Evolutionary conservation across 64 coral and sea anemone genomes (phyloP).

Genomic region (Platygyra sinensis): DNA sequence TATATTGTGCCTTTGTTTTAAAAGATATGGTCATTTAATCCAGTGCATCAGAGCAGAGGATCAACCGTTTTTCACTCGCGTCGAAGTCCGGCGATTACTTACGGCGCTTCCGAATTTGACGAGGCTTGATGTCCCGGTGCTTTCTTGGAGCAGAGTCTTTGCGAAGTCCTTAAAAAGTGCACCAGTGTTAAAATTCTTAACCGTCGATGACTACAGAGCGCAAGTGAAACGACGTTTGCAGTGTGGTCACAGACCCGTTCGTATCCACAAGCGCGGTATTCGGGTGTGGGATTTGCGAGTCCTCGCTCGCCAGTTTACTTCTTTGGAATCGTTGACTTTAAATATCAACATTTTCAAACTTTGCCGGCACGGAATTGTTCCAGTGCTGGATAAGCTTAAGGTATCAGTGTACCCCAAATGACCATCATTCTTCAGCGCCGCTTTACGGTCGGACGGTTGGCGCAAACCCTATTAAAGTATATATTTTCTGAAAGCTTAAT

Average conservation of each 20-base stretch:
- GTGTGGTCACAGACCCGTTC: not conserved
- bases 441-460: no score
- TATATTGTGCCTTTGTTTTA: constrained; percentile 23
- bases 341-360: constrained; percentile 45
- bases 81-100: constrained; percentile 19
- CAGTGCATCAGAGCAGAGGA: constrained; percentile 52
- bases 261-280: constrained; percentile 19
- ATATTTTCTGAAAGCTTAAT: no score
- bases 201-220: constrained; percentile 47
- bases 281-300: constrained; percentile 45
- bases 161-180: constrained; percentile 38
- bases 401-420: no score
- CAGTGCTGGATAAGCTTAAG: constrained; percentile 31
- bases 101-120: constrained; percentile 10
- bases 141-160: constrained; percentile 34
- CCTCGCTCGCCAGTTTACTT: constrained; percentile 24
- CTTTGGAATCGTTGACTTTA: constrained; percentile 39
- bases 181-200: constrained; percentile 27
- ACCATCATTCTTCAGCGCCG: no score
- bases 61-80: not conserved
- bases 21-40: constrained; percentile 38
- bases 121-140: constrained; percentile 37
- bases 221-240: not conserved
- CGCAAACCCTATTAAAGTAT: no score
- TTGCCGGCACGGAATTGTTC: constrained; percentile 25